phyloP scores from a whole-genome alignment of 1,140 invertebrate genomes.

The Paralvinella palmiformis region DNA sequence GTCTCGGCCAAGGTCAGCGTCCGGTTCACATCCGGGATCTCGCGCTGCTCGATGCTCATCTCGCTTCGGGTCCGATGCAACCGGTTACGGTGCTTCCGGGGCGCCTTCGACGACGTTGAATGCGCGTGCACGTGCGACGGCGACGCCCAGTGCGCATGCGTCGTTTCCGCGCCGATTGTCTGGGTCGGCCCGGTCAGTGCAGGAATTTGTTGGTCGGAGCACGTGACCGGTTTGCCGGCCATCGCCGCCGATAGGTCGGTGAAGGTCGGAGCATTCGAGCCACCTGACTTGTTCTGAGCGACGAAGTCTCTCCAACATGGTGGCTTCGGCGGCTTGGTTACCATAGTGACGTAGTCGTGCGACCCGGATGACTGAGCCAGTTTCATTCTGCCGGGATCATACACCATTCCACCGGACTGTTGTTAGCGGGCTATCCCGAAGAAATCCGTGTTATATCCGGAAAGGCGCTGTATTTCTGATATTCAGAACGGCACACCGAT shows the following conservation, averaged over 20 bases:
- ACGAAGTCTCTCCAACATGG: constrained; percentile 32
- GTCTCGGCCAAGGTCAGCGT: constrained; percentile 36
- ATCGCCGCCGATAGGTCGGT: neutral
- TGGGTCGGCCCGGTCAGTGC: no score
- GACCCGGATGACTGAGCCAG: no score
- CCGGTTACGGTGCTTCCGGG: constrained; percentile 27
- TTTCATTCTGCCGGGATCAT: no score
- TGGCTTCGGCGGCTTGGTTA: constrained; percentile 26
- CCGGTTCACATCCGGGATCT: constrained; percentile 32
- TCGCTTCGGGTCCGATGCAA: constrained; percentile 41
- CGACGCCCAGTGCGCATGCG: neutral
- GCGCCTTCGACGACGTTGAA: neutral
- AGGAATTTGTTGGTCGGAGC: no score
- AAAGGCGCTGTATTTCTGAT: no score
- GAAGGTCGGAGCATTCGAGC: neutral
- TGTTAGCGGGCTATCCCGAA: no score
- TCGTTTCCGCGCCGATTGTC: neutral
- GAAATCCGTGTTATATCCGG: no score
- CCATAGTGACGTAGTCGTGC: constrained; percentile 22
- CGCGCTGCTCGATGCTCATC: constrained; percentile 32
- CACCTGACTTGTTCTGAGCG: neutral
- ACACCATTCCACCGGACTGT: no score
- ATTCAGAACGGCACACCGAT: no score
- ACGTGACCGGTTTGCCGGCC: neutral
- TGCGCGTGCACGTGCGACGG: neutral